phyloP scores from a whole-genome alignment of 1,140 invertebrate genomes.

The Cyclargus thomasi region DNA sequence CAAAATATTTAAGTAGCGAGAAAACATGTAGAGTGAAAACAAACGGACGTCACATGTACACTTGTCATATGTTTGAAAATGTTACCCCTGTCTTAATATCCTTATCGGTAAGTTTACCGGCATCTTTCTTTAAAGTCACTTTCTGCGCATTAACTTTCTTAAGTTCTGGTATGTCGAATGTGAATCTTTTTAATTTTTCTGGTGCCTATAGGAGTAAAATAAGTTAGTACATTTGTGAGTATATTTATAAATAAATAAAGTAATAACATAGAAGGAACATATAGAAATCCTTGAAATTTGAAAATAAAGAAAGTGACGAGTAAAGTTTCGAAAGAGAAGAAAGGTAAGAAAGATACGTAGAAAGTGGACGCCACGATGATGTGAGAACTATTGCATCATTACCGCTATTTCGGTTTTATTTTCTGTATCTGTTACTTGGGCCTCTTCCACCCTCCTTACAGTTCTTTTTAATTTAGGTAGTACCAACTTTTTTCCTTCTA shows the following conservation, averaged over 20 bases:
- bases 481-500: slow-evolving; percentile 68
- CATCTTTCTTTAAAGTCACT: slow-evolving; percentile 16
- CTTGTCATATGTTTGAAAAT: slow-evolving; percentile 2
- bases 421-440: slow-evolving; percentile 23
- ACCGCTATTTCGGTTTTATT: slow-evolving; percentile 53
- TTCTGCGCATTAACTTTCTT: slow-evolving; percentile 20
- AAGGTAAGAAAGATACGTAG: slow-evolving; percentile 24
- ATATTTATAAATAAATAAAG: neutral
- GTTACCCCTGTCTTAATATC: slow-evolving; percentile 20
- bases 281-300: neutral
- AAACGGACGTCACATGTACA: slow-evolving; percentile 19
- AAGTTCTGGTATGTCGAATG: slow-evolving; percentile 20
- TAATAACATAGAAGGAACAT: neutral
- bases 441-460: slow-evolving; percentile 54
- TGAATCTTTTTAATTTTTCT: slow-evolving; percentile 13
- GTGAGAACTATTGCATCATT: slow-evolving; percentile 54
- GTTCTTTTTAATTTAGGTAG: slow-evolving; percentile 67
- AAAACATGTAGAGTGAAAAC: slow-evolving; percentile 13
- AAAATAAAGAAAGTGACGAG: neutral
- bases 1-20: slow-evolving; percentile 5
- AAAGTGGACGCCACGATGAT: slow-evolving; percentile 33
- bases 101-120: slow-evolving; percentile 11
- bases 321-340: neutral
- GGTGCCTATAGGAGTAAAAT: slow-evolving; percentile 21
- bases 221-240: slow-evolving; percentile 8